Conservation (phyloP, 2,888 invertebrate species). For the Lasioglossum morio region DNA sequence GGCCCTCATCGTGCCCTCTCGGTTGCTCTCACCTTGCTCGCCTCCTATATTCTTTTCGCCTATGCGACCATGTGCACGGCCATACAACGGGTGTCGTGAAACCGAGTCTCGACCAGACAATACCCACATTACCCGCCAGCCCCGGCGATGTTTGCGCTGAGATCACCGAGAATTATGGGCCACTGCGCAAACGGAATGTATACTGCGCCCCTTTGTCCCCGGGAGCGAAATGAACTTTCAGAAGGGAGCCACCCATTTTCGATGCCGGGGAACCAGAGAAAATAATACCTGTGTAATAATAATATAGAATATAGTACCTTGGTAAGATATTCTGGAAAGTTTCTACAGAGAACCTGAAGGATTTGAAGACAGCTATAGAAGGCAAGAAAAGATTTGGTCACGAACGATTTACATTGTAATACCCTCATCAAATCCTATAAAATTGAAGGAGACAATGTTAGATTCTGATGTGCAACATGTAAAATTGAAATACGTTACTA, state of each 20-base stretch:
- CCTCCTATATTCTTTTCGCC: slow-evolving; percentile 66
- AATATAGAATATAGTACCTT: too few species aligned
- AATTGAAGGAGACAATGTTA: too few species aligned
- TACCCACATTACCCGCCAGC: neutral
- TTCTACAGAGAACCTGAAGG: too few species aligned
- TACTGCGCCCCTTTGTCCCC: neutral
- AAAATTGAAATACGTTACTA: too few species aligned
- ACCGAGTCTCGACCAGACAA: neutral
- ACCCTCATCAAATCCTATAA: too few species aligned
- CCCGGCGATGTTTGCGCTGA: neutral
- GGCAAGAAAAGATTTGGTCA: too few species aligned
- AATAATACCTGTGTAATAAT: too few species aligned
- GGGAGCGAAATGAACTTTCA: neutral
- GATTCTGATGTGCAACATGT: too few species aligned
- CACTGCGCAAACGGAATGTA: slow-evolving; percentile 1
- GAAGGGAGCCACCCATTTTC: neutral
- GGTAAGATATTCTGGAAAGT: too few species aligned
- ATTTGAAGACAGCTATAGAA: too few species aligned
- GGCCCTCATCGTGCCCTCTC: slow-evolving; percentile 56
- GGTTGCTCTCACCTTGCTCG: slow-evolving; percentile 57
- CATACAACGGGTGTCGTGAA: slow-evolving; percentile 64
- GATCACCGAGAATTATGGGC: slow-evolving; percentile 23
- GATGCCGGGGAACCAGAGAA: neutral
- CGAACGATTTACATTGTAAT: too few species aligned
- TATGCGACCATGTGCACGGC: slow-evolving; percentile 63